Evolutionary conservation across 2,888 invertebrate genomes (phyloP), one percentile per base, ranked within the genome.

Genomic region (Rhingia campestris): DNA sequence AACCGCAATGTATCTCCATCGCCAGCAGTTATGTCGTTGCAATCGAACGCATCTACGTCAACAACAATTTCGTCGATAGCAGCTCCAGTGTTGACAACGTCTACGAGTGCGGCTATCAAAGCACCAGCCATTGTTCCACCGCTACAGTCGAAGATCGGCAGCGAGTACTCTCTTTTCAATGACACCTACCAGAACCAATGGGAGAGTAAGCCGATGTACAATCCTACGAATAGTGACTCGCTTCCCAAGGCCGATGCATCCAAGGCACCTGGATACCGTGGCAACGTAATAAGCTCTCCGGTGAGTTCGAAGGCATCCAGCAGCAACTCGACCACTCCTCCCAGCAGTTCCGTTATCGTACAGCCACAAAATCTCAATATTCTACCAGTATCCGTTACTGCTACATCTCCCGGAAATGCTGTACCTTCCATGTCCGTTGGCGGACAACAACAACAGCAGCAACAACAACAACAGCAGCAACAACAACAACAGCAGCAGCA

Each of bases 221-320:
- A 91, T 88, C 91, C 91, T 2, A 92, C 92, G 45, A 89, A 88
- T 0, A 88, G 88, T 63, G 90, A 93, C 86, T 88, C 90, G 14
- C 79, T 91, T 56, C 92, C 91, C 41, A 92, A 95, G 92, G 97
- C 95, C 82, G 97, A 97, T 92, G 96, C 95, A 4, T 95, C 96
- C 54, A 98, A 97, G 92, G 97, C 97, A 77, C 97, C 97, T 0
- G 97, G 97, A 0, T 98, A 97, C 87, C 94, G 97, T 88, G 96
- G 96, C 66, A 95, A 93, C 61, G 93, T 95, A 51, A 94, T 95
- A 86, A 95, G 95, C 90, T 96, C 96, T 6, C 96, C 96, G 0
- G 95, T 95, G 3, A 94, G 94, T 45, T 94, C 94, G 0, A 94
- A 93, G 49, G 94, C 94, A 86, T 92, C 94, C 0, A 92, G 92